Base-by-base conservation (phyloP, 2,797 vertebrate species). In the Leuciscus waleckii region DNA sequence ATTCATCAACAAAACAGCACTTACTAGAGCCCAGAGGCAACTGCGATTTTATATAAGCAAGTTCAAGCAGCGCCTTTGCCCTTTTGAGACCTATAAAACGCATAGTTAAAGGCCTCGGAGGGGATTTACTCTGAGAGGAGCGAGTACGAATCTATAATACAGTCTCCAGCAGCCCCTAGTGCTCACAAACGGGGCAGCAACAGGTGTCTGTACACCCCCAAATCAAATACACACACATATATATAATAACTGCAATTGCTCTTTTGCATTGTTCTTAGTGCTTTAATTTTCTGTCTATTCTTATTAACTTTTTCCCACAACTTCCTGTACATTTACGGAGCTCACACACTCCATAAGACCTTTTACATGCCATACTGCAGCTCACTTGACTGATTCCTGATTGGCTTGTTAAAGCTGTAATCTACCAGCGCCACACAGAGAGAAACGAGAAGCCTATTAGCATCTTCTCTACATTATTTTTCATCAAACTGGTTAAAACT, bases 401-500 rank as follows among this genome's bases (percentile, higher is more conserved):
- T 94, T 92, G 87, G 83, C 83, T 86, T 87, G 94, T 95, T 95
- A 95, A 93, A 93, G 91, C 89, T 91, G 88, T 92, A 94, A 95
- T 95, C 92, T 94, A 89, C 77, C 83, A 88, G 90, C 46, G 61
- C 94, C 95, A 94, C 95, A 94, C 93, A 94, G 92, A 90, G 90
- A 90, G 91, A 94, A 93, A 93, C 90, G 89, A 87, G 91, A 93
- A 95, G 89, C 92, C 93, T 91, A 95, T 95, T 95, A 95, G 93
- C 93, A 89, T 93, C 93, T 93, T 85, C 89, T 94, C 94, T 93
- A 93, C 94, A 95, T 95, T 95, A 94, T 92, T 95, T 95, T 94
- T 95, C 94, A 95, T 96, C 94, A 95, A 95, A 95, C 92, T 92
- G 89, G 89, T 89, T 93, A 94, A 90, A 95, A 95, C 83, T 93